Base-by-base conservation (phyloP, 2,888 invertebrate genomes). In the Laothoe populi region DNA sequence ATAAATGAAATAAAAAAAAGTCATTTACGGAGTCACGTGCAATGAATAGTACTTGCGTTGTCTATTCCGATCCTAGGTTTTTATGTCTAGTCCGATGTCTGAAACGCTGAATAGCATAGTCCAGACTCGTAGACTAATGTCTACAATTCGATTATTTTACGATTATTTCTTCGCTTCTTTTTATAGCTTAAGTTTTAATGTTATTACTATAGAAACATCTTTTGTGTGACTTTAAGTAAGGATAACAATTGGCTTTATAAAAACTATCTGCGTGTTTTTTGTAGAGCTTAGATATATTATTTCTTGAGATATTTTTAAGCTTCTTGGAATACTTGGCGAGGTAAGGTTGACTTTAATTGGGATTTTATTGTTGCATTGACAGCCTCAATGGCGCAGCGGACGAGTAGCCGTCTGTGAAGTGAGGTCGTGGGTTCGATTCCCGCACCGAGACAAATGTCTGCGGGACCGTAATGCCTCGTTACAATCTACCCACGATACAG, bases 111-210 rank as follows among this genome's bases (percentile, higher is more conserved):
- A 31, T 31, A 31, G 8, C 8, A 31, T 1, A 35, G 10, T 5
- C 13, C 38, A 49, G 49, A n/a, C 26, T n/a, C 10, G 19, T 35
- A 53, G 31, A 53, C 19, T 19, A 35, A 53, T 11, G 53, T 35
- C 48, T n/a, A 26, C 31, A 35, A 53, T 53, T 35, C 35, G 4
- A 53, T 53, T 35, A 31, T 53, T 49, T 53, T 35, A 53, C 49
- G 49, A 31, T 31, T 31, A 35, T 53, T 53, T 19, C 53, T 48
- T 26, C n/a, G 48, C 24, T 19, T 3, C 16, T 31, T 19, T 53
- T 53, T 19, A 53, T 53, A 35, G 35, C 35, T 35, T 1, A 35
- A 53, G 53, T 53, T 53, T 49, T 53, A 31, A 35, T 53, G 19
- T 5, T 31, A 11, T 53, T 31, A 16, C 38, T 38, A 2, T 0